These are phyloP conservation scores for Marronus borbonicus DNA, from an alignment of 2,888 invertebrate genomes.

Conservation along the genomic window DNA sequence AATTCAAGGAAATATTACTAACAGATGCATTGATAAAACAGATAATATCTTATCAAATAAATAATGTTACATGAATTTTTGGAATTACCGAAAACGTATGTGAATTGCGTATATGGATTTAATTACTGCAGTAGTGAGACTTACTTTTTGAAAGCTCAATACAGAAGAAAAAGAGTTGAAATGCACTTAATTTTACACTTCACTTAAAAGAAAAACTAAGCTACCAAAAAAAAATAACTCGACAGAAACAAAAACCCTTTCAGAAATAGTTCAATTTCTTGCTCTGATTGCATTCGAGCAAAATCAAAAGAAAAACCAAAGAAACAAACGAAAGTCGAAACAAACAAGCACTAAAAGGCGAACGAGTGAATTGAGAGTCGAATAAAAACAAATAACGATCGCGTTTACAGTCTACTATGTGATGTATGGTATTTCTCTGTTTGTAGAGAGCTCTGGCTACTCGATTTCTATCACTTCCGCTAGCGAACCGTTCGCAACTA, in stretches of 20 bases:
- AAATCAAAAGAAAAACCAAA: background rate
- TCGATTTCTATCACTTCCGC: slow-evolving; percentile 10
- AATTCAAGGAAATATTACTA: background rate
- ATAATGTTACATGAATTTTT: background rate
- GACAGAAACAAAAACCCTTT: background rate
- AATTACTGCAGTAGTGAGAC: background rate
- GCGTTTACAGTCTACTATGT: slow-evolving; percentile 5
- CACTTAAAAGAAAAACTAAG: slow-evolving; percentile 19
- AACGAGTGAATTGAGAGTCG: too few relatives aligned
- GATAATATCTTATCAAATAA: background rate
- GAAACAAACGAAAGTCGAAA: background rate
- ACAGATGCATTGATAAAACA: background rate
- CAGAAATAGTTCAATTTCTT: background rate
- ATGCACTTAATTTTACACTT: slow-evolving; percentile 15
- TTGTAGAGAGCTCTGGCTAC: background rate
- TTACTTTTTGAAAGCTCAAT: background rate
- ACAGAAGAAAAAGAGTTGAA: background rate
- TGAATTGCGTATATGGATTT: background rate
- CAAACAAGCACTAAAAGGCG: background rate
- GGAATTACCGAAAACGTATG: slow-evolving; percentile 10
- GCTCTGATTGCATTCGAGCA: background rate
- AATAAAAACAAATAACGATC: slow-evolving; percentile 6
- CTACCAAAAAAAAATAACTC: slow-evolving; percentile 3
- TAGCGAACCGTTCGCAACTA: background rate
- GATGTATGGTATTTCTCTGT: background rate